These are phyloP conservation scores for Trichogramma pretiosum DNA, from an alignment of 1,140 invertebrate genomes.

Conservation along the genomic window DNA sequence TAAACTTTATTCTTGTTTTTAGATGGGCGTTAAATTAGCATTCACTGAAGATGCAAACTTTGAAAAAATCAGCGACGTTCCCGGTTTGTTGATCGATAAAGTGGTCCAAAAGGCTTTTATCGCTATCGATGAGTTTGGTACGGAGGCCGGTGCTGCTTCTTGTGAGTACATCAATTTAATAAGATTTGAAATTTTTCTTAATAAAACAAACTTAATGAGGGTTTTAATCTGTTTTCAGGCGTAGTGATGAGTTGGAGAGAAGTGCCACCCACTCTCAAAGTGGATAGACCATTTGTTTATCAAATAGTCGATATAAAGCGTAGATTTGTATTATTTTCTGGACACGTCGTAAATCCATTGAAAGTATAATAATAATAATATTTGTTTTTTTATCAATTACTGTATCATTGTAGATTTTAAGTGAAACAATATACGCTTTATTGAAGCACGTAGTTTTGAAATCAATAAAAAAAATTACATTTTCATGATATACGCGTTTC, in stretches of 20 bases:
- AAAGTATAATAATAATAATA: too few species aligned
- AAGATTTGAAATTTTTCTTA: too few species aligned
- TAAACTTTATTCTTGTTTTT: too few species aligned
- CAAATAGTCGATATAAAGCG: conserved; percentile 4
- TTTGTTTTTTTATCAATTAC: too few species aligned
- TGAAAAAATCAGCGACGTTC: conserved; percentile 38
- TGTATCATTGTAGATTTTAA: too few species aligned
- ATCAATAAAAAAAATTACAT: too few species aligned
- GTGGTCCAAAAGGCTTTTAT: conserved; percentile 54
- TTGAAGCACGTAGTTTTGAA: too few species aligned
- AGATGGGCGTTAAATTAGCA: too few species aligned
- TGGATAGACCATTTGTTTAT: conserved; percentile 14
- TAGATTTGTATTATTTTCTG: conserved; percentile 9
- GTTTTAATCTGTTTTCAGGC: neutral
- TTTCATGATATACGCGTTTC: too few species aligned
- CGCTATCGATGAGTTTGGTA: conserved; percentile 55
- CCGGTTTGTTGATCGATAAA: conserved; percentile 44
- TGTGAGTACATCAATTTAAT: conserved; percentile 25
- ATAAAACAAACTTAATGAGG: too few species aligned
- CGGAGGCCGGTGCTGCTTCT: conserved; percentile 51
- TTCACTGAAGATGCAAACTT: conserved; percentile 48
- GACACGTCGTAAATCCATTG: neutral
- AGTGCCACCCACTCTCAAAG: neutral
- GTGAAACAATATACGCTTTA: too few species aligned
- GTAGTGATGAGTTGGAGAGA: neutral